Evolutionary conservation across 2,113 vertebrate genomes (phyloP).

Genomic region (Scatophagus argus): DNA sequence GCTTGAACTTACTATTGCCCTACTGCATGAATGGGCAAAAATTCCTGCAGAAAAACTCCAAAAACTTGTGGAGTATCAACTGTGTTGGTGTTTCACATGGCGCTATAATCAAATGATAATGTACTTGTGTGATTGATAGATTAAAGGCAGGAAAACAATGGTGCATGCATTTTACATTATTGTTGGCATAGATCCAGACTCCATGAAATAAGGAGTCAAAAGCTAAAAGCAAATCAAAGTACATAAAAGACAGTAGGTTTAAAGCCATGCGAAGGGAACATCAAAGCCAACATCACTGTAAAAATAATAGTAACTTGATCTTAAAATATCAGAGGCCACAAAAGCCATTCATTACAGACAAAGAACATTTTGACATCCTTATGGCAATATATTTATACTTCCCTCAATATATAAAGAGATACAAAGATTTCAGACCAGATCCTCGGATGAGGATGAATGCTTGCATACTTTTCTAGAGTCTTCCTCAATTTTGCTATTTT

Average conservation of each 20-base stretch:
- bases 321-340: background rate
- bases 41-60: too few relatives aligned
- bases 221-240: slow-evolving; percentile 24
- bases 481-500: background rate
- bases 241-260: slow-evolving; percentile 38
- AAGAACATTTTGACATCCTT: background rate
- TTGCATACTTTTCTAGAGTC: background rate
- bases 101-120: background rate
- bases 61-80: too few relatives aligned
- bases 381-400: background rate
- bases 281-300: slow-evolving; percentile 41
- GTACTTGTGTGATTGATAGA: background rate
- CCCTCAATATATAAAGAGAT: background rate
- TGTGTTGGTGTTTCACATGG: too few relatives aligned
- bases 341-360: slow-evolving; percentile 11
- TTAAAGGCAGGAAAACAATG: background rate
- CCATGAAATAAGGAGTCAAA: slow-evolving; percentile 38
- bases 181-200: slow-evolving; percentile 23
- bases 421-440: slow-evolving; percentile 7
- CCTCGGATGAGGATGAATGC: slow-evolving; percentile 8
- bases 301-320: slow-evolving; percentile 29
- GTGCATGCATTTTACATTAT: too few relatives aligned
- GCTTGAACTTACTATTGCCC: too few relatives aligned
- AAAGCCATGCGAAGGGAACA: slow-evolving; percentile 31
- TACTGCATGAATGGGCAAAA: too few relatives aligned